phyloP scores from a whole-genome alignment of 64 coral and sea anemone species.

The Actinia tenebrosa region DNA sequence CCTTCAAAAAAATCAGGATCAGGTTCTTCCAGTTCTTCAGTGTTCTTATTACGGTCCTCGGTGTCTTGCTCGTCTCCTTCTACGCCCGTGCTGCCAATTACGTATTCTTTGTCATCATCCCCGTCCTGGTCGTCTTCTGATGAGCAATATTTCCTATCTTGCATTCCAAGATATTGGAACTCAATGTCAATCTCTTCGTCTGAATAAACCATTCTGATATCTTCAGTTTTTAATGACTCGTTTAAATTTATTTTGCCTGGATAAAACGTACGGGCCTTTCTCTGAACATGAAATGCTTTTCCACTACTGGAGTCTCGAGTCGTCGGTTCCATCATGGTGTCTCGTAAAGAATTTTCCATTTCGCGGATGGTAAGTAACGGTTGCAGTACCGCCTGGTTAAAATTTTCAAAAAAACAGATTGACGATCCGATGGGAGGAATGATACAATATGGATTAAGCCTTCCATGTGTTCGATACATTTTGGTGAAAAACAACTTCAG shows the following conservation, averaged over 20 bases:
- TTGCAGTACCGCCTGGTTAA: background rate
- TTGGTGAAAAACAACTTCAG: background rate
- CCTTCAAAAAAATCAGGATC: background rate
- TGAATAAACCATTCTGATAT: background rate
- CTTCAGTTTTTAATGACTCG: background rate
- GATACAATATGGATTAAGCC: background rate
- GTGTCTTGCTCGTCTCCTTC: background rate
- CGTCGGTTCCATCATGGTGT: background rate
- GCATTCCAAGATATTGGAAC: background rate
- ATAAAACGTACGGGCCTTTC: background rate
- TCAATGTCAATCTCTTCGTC: background rate
- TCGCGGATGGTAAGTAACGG: background rate
- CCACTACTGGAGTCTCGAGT: background rate
- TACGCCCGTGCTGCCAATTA: background rate
- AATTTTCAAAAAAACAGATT: background rate
- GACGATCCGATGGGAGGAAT: slow-evolving; percentile 9
- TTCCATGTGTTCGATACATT: background rate
- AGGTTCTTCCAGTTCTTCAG: background rate
- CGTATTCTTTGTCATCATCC: background rate
- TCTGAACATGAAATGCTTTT: background rate
- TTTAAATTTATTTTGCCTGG: background rate
- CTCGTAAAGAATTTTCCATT: background rate
- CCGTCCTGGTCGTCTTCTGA: background rate
- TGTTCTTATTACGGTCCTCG: background rate
- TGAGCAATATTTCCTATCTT: background rate